These are phyloP conservation scores for Chrysodeixis includens DNA, from an alignment of 2,888 invertebrate species.

Conservation along the genomic window DNA sequence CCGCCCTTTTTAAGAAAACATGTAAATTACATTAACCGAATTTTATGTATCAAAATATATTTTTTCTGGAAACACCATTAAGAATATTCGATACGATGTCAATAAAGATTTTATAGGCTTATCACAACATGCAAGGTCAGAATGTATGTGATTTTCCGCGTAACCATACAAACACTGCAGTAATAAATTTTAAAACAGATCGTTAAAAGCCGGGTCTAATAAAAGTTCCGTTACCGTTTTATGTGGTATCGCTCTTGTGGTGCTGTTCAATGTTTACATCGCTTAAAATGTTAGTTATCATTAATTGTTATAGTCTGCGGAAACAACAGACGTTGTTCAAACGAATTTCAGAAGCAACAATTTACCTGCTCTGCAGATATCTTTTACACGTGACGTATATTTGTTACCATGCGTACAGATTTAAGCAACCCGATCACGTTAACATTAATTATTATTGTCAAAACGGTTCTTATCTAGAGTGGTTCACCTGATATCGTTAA, in stretches of 20 bases:
- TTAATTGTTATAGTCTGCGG: neutral
- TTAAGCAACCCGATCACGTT: too few relatives aligned
- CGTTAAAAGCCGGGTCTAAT: constrained; percentile 29
- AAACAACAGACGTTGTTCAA: neutral
- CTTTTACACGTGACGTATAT: too few relatives aligned
- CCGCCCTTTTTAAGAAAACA: neutral
- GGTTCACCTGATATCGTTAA: too few relatives aligned
- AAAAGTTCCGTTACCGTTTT: constrained; percentile 24
- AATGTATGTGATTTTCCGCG: constrained; percentile 23
- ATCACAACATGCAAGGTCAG: constrained; percentile 44
- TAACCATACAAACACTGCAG: constrained; percentile 28
- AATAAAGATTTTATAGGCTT: constrained; percentile 42
- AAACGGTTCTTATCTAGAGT: too few relatives aligned
- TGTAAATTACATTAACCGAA: constrained; percentile 3
- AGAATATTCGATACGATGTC: constrained; percentile 37
- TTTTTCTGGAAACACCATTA: constrained; percentile 19
- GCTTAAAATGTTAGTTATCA: neutral
- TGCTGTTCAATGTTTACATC: neutral
- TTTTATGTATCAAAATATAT: constrained; percentile 21
- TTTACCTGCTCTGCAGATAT: too few relatives aligned
- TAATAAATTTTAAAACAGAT: constrained; percentile 32
- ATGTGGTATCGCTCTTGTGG: neutral
- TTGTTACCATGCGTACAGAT: too few relatives aligned
- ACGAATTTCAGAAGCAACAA: too few relatives aligned
- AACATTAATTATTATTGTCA: too few relatives aligned